Evolutionary conservation across 2,113 vertebrate genomes (phyloP).

Genomic region (Festucalex cinctus): DNA sequence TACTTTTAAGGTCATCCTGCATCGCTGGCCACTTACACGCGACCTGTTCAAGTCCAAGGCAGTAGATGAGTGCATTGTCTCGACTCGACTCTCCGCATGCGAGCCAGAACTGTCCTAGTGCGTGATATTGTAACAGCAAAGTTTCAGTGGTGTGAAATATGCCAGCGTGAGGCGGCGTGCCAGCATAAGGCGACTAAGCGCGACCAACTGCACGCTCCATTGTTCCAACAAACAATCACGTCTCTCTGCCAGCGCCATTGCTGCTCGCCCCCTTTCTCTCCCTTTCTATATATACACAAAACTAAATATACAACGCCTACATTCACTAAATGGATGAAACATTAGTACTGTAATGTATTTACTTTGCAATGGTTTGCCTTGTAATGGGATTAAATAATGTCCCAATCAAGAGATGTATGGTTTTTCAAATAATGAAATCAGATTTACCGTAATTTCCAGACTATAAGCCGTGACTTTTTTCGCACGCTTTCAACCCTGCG

Average conservation of each 20-base stretch:
- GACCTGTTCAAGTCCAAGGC: background rate
- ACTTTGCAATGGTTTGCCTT: background rate
- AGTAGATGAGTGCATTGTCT: background rate
- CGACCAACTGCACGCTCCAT: background rate
- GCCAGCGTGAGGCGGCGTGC: conserved; percentile 5
- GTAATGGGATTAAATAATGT: background rate
- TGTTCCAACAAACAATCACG: conserved; percentile 7
- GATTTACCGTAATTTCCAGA: too few species aligned
- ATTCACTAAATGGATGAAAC: background rate
- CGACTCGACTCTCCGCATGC: background rate
- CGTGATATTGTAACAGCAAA: conserved; percentile 7
- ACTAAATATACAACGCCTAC: background rate
- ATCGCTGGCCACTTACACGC: background rate
- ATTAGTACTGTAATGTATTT: background rate
- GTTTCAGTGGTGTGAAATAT: background rate
- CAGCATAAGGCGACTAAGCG: conserved; percentile 1
- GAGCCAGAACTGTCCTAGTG: background rate
- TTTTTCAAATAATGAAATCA: too few species aligned
- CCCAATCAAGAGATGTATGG: background rate
- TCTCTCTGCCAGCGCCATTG: background rate
- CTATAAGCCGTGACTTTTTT: too few species aligned
- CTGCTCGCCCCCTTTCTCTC: background rate
- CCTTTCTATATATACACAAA: background rate
- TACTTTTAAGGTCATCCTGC: background rate
- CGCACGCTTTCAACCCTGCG: too few species aligned